These are phyloP conservation scores for Habrosyne pyritoides DNA, from an alignment of 2,888 invertebrate species.

Conservation along the genomic window DNA sequence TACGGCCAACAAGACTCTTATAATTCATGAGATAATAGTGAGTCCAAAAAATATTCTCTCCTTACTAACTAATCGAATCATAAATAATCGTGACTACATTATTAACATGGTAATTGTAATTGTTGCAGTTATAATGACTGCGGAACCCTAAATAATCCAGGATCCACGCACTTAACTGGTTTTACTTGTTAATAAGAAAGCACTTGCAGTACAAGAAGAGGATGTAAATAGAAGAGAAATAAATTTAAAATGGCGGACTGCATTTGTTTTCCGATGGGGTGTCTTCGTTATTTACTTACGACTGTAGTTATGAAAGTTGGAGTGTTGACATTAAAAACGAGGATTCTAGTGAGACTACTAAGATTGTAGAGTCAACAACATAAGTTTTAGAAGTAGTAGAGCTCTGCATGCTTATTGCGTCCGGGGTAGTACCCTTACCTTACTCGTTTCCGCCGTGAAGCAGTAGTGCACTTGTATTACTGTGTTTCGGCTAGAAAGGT, in stretches of 20 bases:
- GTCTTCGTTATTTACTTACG: slow-evolving; percentile 3
- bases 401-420: too few species aligned
- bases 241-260: slow-evolving; percentile 22
- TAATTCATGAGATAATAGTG: too few species aligned
- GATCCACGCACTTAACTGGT: slow-evolving; percentile 1
- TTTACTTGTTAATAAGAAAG: slow-evolving; percentile 15
- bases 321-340: too few species aligned
- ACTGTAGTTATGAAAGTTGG: not conserved
- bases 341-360: too few species aligned
- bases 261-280: slow-evolving; percentile 1
- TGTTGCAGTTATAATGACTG: not conserved
- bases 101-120: not conserved
- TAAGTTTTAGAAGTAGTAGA: too few species aligned
- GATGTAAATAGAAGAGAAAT: slow-evolving; percentile 24
- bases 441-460: too few species aligned
- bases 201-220: slow-evolving; percentile 12
- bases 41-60: too few species aligned
- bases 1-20: too few species aligned
- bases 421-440: too few species aligned
- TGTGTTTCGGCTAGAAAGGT: too few species aligned
- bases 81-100: not conserved
- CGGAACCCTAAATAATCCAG: not conserved
- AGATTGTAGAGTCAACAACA: too few species aligned
- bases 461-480: too few species aligned
- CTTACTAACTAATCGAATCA: not conserved